Evolutionary conservation across 2,113 vertebrate species (phyloP), one percentile per base, ranked within the genome.

Genomic region (Dolichallabes microphthalmus): DNA sequence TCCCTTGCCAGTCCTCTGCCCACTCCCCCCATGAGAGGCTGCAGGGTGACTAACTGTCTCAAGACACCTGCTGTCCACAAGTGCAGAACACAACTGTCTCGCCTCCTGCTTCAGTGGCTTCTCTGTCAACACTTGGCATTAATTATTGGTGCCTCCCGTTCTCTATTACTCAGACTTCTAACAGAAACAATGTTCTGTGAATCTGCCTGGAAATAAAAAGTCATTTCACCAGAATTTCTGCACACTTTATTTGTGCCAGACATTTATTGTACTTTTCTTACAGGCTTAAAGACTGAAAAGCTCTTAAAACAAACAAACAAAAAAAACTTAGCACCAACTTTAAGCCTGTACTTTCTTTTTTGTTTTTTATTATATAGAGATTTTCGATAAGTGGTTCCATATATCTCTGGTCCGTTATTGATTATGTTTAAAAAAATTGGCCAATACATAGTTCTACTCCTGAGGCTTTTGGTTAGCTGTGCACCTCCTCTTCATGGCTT

Each of bases 31-130:
- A 39, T 84, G 80, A 88, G 80, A 86, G 82, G 69, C 87, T 88
- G 85, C 61, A 58, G 69, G 73, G 87, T 86, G 87, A 88, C 87
- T 88, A 86, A 86, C 85, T 80, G 82, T 86, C 85, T 88, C 77
- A 68, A 83, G 87, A 73, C 87, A 88, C 87, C 85, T 88, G 87
- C 87, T 88, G 85, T 86, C 87, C 85, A 81, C 82, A 74, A 84
- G 87, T 75, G 79, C 85, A 88, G 85, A 80, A 71, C 85, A 88
- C 85, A 86, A 86, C 69, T 77, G 85, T 77, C 85, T 77, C 58
- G 82, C 82, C 82, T 84, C 82, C 85, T 81, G 87, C 85, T 77
- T 86, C 82, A 77, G 71, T 81, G 66, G 69, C 87, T 83, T 80
- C 81, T 83, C 75, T 82, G 63, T 75, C 57, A 73, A 74, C 84